phyloP scores from a whole-genome alignment of 2,888 invertebrate genomes.

The Euspilapteryx auroguttella region DNA sequence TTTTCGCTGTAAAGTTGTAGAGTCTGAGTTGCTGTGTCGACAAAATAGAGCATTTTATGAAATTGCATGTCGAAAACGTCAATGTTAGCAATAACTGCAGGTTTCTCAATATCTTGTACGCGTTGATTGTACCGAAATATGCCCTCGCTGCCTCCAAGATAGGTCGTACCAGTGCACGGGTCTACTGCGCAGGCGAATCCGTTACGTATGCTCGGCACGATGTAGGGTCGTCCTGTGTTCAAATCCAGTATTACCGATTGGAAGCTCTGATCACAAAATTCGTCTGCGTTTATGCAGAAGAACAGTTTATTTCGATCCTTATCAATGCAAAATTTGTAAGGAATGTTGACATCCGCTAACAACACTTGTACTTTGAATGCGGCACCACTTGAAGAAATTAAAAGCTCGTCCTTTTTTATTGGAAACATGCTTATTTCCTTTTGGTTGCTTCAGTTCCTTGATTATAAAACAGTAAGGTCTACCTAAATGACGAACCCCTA shows the following conservation, averaged over 20 bases:
- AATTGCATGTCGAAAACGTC: slow-evolving; percentile 33
- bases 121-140: slow-evolving; percentile 24
- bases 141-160: slow-evolving; percentile 32
- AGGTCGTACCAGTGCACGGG: slow-evolving; percentile 18
- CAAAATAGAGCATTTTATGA: slow-evolving; percentile 21
- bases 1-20: slow-evolving; percentile 16
- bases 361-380: slow-evolving; percentile 19
- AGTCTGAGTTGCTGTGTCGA: slow-evolving; percentile 24
- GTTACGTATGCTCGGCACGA: slow-evolving; percentile 27
- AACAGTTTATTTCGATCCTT: slow-evolving; percentile 19
- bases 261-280: slow-evolving; percentile 33
- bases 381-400: slow-evolving; percentile 12
- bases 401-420: neutral
- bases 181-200: slow-evolving; percentile 35
- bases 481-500: too few species aligned
- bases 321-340: slow-evolving; percentile 26
- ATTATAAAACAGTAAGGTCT: too few species aligned
- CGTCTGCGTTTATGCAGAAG: slow-evolving; percentile 34
- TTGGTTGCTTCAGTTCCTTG: too few species aligned
- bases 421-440: slow-evolving; percentile 1
- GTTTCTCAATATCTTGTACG: slow-evolving; percentile 16
- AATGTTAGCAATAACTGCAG: slow-evolving; percentile 15
- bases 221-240: slow-evolving; percentile 13
- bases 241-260: slow-evolving; percentile 25
- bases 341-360: slow-evolving; percentile 26